Conservation (phyloP, 2,113 vertebrate genomes). For the Callithrix jacchus region DNA sequence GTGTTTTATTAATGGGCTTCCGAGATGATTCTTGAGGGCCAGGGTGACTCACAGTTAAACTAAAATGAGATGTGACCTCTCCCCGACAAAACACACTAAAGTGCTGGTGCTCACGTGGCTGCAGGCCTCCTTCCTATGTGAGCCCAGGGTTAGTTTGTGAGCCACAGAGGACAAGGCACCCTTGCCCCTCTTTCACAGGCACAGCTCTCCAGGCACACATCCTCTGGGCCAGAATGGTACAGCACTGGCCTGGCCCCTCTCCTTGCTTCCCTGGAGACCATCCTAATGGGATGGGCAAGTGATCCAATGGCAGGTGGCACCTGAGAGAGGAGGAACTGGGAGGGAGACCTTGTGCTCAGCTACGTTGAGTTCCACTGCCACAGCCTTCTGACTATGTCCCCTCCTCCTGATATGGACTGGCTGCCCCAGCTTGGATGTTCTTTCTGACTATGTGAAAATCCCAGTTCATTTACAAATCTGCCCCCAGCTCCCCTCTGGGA, state of each 20-base stretch:
- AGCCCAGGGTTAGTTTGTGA: background rate
- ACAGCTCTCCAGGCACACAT: background rate
- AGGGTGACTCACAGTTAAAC: background rate
- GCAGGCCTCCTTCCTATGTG: background rate
- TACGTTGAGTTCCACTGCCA: background rate
- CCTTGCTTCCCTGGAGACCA: background rate
- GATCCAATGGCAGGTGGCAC: background rate
- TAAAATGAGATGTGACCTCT: background rate
- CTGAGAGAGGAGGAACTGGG: background rate
- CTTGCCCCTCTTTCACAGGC: background rate
- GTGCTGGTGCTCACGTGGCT: accelerated
- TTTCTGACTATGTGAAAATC: background rate
- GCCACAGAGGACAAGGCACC: background rate
- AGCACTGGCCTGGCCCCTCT: background rate
- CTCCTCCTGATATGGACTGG: background rate
- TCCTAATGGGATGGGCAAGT: background rate
- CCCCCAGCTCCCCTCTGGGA: background rate
- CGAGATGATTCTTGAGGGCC: background rate
- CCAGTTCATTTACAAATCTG: background rate
- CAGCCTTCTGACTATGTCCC: accelerated
- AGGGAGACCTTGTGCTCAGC: background rate
- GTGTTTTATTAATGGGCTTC: background rate
- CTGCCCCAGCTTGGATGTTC: background rate
- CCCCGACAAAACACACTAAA: background rate
- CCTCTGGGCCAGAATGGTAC: background rate